Evolutionary conservation across 2,113 vertebrate genomes (phyloP).

Genomic region (Pungitius pungitius): DNA sequence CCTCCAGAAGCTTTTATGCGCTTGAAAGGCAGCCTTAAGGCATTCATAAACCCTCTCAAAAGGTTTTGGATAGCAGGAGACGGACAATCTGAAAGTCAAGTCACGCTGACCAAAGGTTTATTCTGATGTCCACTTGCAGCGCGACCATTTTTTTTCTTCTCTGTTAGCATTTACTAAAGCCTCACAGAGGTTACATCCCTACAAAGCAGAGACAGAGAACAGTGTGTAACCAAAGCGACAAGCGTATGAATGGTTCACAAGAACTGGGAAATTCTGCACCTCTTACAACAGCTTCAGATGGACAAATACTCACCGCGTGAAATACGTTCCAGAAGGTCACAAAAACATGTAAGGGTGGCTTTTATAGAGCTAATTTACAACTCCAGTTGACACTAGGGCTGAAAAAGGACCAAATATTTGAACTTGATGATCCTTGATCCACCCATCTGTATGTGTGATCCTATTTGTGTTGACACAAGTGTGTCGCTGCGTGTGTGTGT

Average conservation of each 20-base stretch:
- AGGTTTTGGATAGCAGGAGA: not conserved
- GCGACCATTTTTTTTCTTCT: no score
- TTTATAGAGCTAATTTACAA: not conserved
- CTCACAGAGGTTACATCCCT: not conserved
- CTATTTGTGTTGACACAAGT: not conserved
- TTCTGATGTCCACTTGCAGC: not conserved
- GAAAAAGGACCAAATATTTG: not conserved
- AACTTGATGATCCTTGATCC: no score
- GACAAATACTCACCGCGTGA: not conserved
- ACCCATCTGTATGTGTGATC: not conserved
- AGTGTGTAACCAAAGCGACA: not conserved
- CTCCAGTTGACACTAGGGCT: not conserved
- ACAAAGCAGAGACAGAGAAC: not conserved
- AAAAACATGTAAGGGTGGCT: not conserved
- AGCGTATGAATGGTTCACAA: not conserved
- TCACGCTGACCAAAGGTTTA: not conserved
- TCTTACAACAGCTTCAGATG: not conserved
- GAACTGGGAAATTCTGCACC: not conserved
- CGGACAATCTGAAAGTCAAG: not conserved
- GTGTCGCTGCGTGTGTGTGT: not conserved
- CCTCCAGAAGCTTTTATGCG: not conserved
- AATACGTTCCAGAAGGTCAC: not conserved
- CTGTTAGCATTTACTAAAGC: not conserved
- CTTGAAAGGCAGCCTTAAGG: not conserved
- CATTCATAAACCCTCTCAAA: not conserved